phyloP scores from a whole-genome alignment of 92 coral and sea anemone species.

The Umimayanthus chanpuru region DNA sequence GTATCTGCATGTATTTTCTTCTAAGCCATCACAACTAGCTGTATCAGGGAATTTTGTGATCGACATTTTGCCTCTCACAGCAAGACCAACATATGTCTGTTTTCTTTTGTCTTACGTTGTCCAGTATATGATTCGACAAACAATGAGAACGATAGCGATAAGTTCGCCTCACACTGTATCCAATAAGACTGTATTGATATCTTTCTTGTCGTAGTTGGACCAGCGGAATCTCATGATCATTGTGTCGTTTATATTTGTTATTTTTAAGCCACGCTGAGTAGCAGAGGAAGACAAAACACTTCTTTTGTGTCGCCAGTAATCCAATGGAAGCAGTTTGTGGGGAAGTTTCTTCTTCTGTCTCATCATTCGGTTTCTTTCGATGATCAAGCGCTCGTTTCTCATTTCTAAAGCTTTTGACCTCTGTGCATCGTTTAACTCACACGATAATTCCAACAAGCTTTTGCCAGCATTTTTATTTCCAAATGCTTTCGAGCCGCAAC shows the following conservation, averaged over 20 bases:
- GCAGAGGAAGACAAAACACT: constrained; percentile 38
- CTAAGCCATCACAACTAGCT: too few species aligned
- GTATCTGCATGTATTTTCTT: too few species aligned
- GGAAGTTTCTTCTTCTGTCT: constrained; percentile 6
- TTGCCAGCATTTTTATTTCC: not conserved
- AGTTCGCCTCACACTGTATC: not conserved
- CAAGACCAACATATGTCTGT: too few species aligned
- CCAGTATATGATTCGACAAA: too few species aligned
- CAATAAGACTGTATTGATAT: constrained; percentile 35
- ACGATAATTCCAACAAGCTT: constrained; percentile 16
- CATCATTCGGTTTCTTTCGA: not conserved
- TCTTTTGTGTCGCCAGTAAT: constrained; percentile 38
- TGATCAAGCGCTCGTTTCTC: not conserved
- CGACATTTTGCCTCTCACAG: too few species aligned
- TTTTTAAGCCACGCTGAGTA: constrained; percentile 53
- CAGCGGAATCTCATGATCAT: constrained; percentile 59
- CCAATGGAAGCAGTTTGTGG: constrained; percentile 17
- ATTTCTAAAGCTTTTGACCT: not conserved
- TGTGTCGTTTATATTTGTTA: constrained; percentile 39
- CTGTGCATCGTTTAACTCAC: not conserved
- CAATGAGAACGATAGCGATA: too few species aligned
- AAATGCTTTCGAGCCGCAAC: not conserved
- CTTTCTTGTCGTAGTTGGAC: constrained; percentile 60
- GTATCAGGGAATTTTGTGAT: too few species aligned
- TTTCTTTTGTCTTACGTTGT: too few species aligned